phyloP scores from a whole-genome alignment of 2,797 vertebrate species.

The Monodelphis domestica region DNA sequence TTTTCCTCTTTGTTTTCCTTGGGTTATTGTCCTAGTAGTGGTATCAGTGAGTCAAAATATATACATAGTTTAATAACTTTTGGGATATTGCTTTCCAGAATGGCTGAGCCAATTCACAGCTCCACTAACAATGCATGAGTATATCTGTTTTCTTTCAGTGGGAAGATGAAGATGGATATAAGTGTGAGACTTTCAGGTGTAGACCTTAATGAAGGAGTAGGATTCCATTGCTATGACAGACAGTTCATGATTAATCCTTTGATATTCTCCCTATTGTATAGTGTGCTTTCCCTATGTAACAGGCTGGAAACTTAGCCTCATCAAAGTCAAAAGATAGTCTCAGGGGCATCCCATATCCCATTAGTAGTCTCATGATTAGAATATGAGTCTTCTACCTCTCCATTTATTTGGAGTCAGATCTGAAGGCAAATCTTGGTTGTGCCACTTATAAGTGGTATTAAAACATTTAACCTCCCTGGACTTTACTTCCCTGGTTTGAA shows the following conservation, averaged over 20 bases:
- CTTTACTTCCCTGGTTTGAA: not conserved
- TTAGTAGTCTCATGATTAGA: not conserved
- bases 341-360: not conserved
- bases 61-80: not conserved
- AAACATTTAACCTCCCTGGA: not conserved
- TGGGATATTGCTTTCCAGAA: not conserved
- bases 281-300: fast-evolving
- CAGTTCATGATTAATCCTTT: not conserved
- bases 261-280: not conserved
- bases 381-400: not conserved
- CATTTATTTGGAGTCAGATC: not conserved
- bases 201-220: not conserved
- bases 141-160: not conserved
- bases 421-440: not conserved
- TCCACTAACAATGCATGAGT: not conserved
- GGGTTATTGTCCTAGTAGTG: not conserved
- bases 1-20: not conserved
- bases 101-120: not conserved
- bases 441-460: not conserved
- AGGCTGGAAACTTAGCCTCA: not conserved
- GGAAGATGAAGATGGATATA: not conserved
- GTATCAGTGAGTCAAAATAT: not conserved
- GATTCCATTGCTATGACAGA: not conserved
- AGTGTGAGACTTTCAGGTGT: not conserved
- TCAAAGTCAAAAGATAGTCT: not conserved